Conservation (phyloP, 1,140 invertebrate species). For the Caenorhabditis inopinata region DNA sequence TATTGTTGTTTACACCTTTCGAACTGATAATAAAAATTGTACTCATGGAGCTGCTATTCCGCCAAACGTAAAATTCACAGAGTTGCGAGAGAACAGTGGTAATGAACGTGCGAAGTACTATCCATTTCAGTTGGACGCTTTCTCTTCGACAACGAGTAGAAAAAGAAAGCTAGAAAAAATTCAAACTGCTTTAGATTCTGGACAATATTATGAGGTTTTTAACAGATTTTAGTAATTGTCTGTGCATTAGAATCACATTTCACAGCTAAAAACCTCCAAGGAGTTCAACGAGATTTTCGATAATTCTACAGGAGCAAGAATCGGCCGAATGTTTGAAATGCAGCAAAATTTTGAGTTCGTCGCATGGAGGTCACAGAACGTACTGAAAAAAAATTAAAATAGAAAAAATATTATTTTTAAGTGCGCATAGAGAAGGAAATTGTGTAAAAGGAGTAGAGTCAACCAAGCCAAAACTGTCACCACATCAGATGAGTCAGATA, state of each 20-base stretch:
- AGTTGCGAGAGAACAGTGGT: constrained; percentile 18
- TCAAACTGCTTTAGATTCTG: too few relatives aligned
- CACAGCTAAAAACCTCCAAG: too few relatives aligned
- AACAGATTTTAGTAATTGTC: too few relatives aligned
- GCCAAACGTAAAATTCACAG: constrained; percentile 52
- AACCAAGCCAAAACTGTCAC: neutral
- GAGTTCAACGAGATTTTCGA: too few relatives aligned
- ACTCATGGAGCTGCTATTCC: constrained; percentile 67
- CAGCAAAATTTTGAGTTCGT: neutral
- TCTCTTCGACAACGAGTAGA: too few relatives aligned
- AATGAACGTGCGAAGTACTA: constrained; percentile 85
- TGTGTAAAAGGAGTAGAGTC: neutral
- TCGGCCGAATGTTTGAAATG: neutral
- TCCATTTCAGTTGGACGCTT: constrained; percentile 91
- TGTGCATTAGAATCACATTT: too few relatives aligned
- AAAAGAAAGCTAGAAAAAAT: too few relatives aligned
- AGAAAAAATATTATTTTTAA: neutral
- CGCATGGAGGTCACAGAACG: neutral
- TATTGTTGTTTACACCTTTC: constrained; percentile 34
- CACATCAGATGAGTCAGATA: neutral
- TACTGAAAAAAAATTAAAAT: neutral
- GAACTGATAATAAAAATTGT: constrained; percentile 56
- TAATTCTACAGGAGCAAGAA: neutral
- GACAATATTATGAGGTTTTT: too few relatives aligned
- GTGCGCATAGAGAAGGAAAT: neutral